These are phyloP conservation scores for Leptarthrus brevirostris DNA, from an alignment of 2,888 invertebrate species.

Conservation along the genomic window DNA sequence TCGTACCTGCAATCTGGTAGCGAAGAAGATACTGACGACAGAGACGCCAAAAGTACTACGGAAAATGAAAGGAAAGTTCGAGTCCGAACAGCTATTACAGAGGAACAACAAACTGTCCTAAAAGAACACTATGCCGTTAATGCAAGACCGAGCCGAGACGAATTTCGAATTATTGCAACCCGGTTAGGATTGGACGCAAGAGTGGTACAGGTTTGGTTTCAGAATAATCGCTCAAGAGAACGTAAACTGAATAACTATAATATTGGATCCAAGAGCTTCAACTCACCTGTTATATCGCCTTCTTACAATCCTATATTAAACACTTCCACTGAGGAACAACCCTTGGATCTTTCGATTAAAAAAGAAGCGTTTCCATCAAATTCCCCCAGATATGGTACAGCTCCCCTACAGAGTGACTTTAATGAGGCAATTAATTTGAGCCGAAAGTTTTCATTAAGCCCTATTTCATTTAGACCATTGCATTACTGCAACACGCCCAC, in stretches of 20 bases:
- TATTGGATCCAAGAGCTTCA: conserved; percentile 56
- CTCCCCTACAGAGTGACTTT: conserved; percentile 70
- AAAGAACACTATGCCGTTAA: conserved; percentile 91
- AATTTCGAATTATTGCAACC: conserved; percentile 89
- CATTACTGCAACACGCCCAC: conserved; percentile 60
- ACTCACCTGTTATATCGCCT: conserved; percentile 58
- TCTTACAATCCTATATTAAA: conserved; percentile 56
- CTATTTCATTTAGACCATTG: conserved; percentile 70
- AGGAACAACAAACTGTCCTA: conserved; percentile 90
- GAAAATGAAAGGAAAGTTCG: conserved; percentile 84
- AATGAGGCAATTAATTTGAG: conserved; percentile 84
- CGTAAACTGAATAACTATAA: conserved; percentile 73
- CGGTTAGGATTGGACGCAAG: conserved; percentile 79
- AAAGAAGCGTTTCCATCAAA: conserved; percentile 73
- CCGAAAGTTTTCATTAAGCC: conserved; percentile 73
- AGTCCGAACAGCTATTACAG: conserved; percentile 92
- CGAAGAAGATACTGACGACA: conserved; percentile 72
- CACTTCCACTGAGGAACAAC: conserved; percentile 74
- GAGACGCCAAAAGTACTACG: conserved; percentile 70
- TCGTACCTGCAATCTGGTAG: conserved; percentile 68
- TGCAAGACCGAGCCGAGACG: conserved; percentile 93
- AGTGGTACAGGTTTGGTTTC: conserved; percentile 96
- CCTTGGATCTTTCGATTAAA: conserved; percentile 90
- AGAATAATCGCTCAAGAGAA: conserved; percentile 92
- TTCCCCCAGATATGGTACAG: conserved; percentile 73